Evolutionary conservation across 2,888 invertebrate genomes (phyloP), one percentile per base, ranked within the genome.

Genomic region (Zonitis immaculata): DNA sequence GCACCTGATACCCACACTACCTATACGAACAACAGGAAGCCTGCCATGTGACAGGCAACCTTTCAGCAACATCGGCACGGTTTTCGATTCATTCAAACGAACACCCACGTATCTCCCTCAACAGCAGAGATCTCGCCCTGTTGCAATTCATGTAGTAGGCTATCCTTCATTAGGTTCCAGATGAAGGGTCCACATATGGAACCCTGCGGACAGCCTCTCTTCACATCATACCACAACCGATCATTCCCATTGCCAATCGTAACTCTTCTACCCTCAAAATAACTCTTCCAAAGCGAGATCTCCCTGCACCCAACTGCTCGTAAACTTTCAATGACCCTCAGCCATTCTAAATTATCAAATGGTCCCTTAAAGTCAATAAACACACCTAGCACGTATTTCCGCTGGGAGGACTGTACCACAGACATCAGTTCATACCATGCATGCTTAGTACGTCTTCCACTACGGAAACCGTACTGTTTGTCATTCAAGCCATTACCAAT

Each of bases 331-430:
- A 57, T 1, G 6, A 54, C 45, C 3, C 26, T 8, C 11, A 8
- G 6, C 56, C 53, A 57, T 11, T 16, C 18, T 2, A 57, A 20
- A 16, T 47, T 27, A 14, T 57, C 54, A 22, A 57, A 57, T 11
- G 54, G 51, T 8, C 53, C 45, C 16, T 44, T 51, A 11, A 54
- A 57, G 12, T 57, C 54, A 0, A 56, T 51, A 44, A 56, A 54
- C 4, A 47, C 12, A 3, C 56, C 51, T 25, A 53, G 30, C 2
- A 53, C 56, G 30, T 54, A 56, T 22, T 45, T 51, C 3, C 14
- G 22, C 1, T 2, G 0, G 14, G 45, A 39, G 4, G 12, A 20
- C 0, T 14, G 9, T 12, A 56, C 53, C 5, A 20, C 6, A 3
- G 16, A 11, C 11, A 22, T 8, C 0, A 49, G 11, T 18, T 14